Evolutionary conservation across 2,888 invertebrate species (phyloP), one percentile per base, ranked within the genome.

Genomic region (Macrosiphum euphorbiae): DNA sequence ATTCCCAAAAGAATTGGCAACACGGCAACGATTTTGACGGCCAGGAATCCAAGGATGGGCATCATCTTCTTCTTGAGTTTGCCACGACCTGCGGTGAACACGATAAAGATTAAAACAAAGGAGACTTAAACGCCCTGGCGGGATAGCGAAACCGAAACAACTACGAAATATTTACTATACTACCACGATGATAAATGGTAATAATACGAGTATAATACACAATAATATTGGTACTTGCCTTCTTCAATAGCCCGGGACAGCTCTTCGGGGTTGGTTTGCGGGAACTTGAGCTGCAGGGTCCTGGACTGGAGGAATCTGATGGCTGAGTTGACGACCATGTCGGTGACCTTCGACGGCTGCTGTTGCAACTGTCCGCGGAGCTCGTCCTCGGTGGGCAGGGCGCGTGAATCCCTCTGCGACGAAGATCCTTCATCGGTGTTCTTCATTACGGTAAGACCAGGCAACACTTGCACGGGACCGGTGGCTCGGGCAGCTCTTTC

Each of bases 211-310:
- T 55, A 26, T 84, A 8, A 58, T 84, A 94, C 78, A 85, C 90
- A 84, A 78, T 92, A 55, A 78, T 92, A 55, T 87, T 52, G 89
- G 92, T 47, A 95, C 95, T 96, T 96, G 97, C 98, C 98, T 97
- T 98, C 98, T 96, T 97, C 97, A 95, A 98, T 96, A 67, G 98
- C 97, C 94, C 98, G 97, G 0, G 97, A 97, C 47, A 98, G 96
- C 95, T 97, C 97, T 94, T 96, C 96, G 4, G 97, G 96, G 93
- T 97, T 96, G 94, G 97, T 97, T 52, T 97, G 96, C 88, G 97
- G 97, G 94, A 98, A 96, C 95, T 97, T 97, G 55, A 98, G 96
- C 95, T 98, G 97, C 91, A 98, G 95, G 95, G 96, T 97, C 96
- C 97, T 97, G 50, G 96, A 96, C 95, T 96, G 96, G 94, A 97